Evolutionary conservation across 1,140 invertebrate genomes (phyloP), one percentile per base, ranked within the genome.

Genomic region (Drosophila lowei): DNA sequence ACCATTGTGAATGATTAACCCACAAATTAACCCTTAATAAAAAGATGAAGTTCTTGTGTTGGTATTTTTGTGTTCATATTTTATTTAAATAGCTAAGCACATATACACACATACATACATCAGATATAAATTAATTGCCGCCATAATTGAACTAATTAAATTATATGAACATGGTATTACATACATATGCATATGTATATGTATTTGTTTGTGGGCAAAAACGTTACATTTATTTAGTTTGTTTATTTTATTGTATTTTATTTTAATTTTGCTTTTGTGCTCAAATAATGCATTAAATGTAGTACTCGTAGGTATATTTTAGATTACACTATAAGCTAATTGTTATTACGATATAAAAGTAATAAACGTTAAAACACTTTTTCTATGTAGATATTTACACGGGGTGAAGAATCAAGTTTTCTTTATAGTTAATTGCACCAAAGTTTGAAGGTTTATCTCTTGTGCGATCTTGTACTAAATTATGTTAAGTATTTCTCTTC

Each of bases 261-360:
- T 67, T 49, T 46, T 71, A 61, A 44, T 72, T 79, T 58, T 79
- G 72, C 55, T 76, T 76, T 42, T 76, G 72, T 80, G 61, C 65
- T 72, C 66, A 66, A 64, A 57, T 55, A 44, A 73, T 81, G 73
- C 43, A 52, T 66, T 79, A 73, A 34, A 65, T 38, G 34, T 38
- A 38, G 34, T 38, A 38, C 65, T 25, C 23, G 61, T 65, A 18
- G 18, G 18, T 18, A 58, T 23, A 61, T 75, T 74, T 65, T 74
- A 83, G 60, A 66, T 86, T 65, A 88, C 30, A 62, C 56, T 85
- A 65, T 0, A 25, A 67, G 67, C 78, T 86, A 85, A 72, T 86
- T 88, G 68, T 86, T 86, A 86, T 86, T 86, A 86, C 81, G 58
- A 67, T 50, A 77, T 75, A 67, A 65, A 81, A 62, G 81, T 88